Evolutionary conservation across 2,888 invertebrate genomes (phyloP).

Genomic region (Lasioglossum morio): DNA sequence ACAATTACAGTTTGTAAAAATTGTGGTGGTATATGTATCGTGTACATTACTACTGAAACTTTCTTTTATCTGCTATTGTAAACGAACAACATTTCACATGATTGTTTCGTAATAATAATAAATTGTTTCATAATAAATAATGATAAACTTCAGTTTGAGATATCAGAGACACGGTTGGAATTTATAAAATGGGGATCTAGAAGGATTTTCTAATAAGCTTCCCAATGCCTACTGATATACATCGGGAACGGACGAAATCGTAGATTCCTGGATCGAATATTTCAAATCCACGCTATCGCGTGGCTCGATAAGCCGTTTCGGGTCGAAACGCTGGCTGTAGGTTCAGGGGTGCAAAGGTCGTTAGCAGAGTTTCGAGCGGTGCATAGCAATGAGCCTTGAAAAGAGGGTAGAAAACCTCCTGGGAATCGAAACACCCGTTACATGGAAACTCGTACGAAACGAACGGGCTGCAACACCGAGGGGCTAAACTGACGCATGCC

Average conservation of each 20-base stretch:
- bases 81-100: background rate
- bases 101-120: background rate
- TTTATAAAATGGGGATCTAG: slow-evolving; percentile 2
- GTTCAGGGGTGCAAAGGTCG: slow-evolving; percentile 75
- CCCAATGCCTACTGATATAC: background rate
- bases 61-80: too few species aligned
- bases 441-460: slow-evolving; percentile 65
- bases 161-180: background rate
- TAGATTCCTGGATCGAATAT: slow-evolving; percentile 43
- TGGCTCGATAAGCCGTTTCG: slow-evolving; percentile 54
- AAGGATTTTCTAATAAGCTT: slow-evolving; percentile 11
- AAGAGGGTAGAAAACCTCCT: slow-evolving; percentile 80
- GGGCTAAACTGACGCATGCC: slow-evolving; percentile 81
- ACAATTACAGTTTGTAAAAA: too few species aligned
- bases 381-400: slow-evolving; percentile 83
- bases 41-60: too few species aligned
- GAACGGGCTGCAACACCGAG: slow-evolving; percentile 59
- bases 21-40: too few species aligned
- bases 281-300: slow-evolving; percentile 52
- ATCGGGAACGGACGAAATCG: slow-evolving; percentile 23
- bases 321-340: slow-evolving; percentile 58
- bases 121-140: background rate
- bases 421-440: slow-evolving; percentile 83
- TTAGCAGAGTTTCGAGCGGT: slow-evolving; percentile 81
- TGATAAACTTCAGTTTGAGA: background rate